A percentile compares a stretch with the other conserved stretches of the same genome.
These are phyloP conservation scores for Caenorhabditis imperialis DNA, from an alignment of 2,888 invertebrate species.

Conservation along the genomic window DNA sequence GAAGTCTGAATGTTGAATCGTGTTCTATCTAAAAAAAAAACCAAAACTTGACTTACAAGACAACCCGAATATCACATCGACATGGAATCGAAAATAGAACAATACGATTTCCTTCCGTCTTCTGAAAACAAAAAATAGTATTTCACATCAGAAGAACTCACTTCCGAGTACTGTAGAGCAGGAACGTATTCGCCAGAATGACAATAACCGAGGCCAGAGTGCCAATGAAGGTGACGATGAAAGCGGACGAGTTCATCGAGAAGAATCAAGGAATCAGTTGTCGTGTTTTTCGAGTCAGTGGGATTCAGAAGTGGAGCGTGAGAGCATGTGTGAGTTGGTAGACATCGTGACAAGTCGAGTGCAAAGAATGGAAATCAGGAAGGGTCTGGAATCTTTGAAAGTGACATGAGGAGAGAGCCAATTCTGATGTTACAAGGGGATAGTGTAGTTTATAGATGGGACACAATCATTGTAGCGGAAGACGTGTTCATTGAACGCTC, in stretches of 20 bases:
- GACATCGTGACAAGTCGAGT: no score
- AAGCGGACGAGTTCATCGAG: constrained; percentile 31
- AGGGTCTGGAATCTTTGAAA: no score
- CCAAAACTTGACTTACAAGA: constrained; percentile 14
- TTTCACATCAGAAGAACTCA: neutral
- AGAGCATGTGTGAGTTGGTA: no score
- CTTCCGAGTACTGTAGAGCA: constrained; percentile 28
- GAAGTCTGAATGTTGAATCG: constrained; percentile 16
- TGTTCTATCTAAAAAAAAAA: neutral
- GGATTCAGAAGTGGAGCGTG: no score
- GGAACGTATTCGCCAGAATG: neutral
- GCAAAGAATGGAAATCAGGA: no score
- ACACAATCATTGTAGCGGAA: no score
- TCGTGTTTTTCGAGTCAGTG: no score
- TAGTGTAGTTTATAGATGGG: no score
- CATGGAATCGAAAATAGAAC: constrained; percentile 35
- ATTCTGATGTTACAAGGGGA: no score
- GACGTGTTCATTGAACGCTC: no score
- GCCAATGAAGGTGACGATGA: constrained; percentile 27
- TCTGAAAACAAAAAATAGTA: neutral
- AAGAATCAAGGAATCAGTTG: neutral
- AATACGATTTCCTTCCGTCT: constrained; percentile 27
- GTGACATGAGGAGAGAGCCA: no score
- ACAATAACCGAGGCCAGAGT: constrained; percentile 18
- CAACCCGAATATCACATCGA: constrained; percentile 38